phyloP scores from a whole-genome alignment of 2,113 vertebrate genomes.

The Ophthalmolycus amberensis region DNA sequence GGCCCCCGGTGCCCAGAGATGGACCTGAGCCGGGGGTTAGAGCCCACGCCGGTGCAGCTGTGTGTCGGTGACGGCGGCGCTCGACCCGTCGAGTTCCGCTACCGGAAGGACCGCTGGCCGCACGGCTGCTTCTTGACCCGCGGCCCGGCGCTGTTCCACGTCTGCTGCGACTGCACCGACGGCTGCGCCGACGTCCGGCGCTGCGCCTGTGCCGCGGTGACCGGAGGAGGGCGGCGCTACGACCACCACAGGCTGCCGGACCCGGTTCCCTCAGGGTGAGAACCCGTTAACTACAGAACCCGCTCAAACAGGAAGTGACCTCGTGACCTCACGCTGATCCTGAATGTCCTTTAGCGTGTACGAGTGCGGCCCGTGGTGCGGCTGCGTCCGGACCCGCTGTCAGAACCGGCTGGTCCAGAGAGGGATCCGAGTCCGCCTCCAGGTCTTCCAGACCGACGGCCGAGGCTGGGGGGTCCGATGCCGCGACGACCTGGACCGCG shows the following conservation, averaged over 20 bases:
- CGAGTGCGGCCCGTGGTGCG: slow-evolving; percentile 92
- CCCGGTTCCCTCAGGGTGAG: not conserved
- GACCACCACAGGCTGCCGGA: slow-evolving; percentile 85
- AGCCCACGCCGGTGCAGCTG: slow-evolving; percentile 88
- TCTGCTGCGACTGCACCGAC: slow-evolving; percentile 90
- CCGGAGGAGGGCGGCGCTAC: slow-evolving; percentile 82
- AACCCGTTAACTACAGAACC: too few species aligned
- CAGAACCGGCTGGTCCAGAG: slow-evolving; percentile 94
- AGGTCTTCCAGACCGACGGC: slow-evolving; percentile 89
- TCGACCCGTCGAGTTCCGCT: slow-evolving; percentile 88
- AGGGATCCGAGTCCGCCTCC: slow-evolving; percentile 90
- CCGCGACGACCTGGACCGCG: slow-evolving; percentile 91
- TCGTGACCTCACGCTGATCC: too few species aligned
- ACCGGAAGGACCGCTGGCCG: slow-evolving; percentile 90
- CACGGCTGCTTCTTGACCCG: slow-evolving; percentile 88
- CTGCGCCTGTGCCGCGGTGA: slow-evolving; percentile 88
- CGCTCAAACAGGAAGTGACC: too few species aligned
- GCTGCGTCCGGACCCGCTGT: slow-evolving; percentile 88
- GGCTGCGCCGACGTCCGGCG: slow-evolving; percentile 84
- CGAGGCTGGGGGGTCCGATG: slow-evolving; percentile 94
- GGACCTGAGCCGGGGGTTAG: slow-evolving; percentile 90
- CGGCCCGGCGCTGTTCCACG: slow-evolving; percentile 78
- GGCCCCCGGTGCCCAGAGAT: slow-evolving; percentile 65
- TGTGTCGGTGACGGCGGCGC: slow-evolving; percentile 78
- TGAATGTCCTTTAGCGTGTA: slow-evolving; percentile 83